phyloP scores from a whole-genome alignment of 2,888 invertebrate species.

The Chymomyza caudatula region DNA sequence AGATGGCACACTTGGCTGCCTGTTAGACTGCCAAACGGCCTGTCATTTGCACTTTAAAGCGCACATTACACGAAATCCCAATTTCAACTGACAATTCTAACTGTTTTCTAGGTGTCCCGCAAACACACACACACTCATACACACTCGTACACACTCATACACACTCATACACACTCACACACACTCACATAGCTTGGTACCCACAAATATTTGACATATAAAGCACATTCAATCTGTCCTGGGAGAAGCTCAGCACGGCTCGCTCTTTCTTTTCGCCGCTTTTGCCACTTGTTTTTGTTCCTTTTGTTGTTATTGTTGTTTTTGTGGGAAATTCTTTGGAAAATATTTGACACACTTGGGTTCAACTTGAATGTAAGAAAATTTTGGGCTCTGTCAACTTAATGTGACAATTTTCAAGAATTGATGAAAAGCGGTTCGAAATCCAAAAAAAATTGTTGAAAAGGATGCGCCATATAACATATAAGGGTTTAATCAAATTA shows the following conservation, averaged over 20 bases:
- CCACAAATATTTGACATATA: background rate
- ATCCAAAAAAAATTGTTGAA: background rate
- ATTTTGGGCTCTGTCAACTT: slow-evolving; percentile 39
- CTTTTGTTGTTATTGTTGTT: too few relatives aligned
- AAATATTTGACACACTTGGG: slow-evolving; percentile 10
- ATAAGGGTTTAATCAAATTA: background rate
- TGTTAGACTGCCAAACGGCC: slow-evolving; percentile 23
- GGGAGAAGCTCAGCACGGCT: background rate
- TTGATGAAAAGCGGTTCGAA: background rate
- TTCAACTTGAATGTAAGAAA: slow-evolving; percentile 22
- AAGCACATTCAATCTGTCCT: background rate
- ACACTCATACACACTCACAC: too few relatives aligned
- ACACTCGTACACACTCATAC: too few relatives aligned
- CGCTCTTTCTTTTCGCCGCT: background rate
- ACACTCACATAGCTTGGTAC: background rate
- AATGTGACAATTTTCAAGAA: slow-evolving; percentile 30
- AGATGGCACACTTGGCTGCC: background rate
- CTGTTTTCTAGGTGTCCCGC: slow-evolving; percentile 39
- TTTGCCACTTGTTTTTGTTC: background rate
- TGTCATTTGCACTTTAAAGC: slow-evolving; percentile 49
- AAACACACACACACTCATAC: slow-evolving; percentile 27
- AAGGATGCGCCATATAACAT: background rate
- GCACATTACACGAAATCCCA: slow-evolving; percentile 24
- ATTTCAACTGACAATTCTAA: slow-evolving; percentile 36
- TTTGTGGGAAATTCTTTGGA: slow-evolving; percentile 43